Evolutionary conservation across 2,113 vertebrate species (phyloP).

Genomic region (Caretta caretta): DNA sequence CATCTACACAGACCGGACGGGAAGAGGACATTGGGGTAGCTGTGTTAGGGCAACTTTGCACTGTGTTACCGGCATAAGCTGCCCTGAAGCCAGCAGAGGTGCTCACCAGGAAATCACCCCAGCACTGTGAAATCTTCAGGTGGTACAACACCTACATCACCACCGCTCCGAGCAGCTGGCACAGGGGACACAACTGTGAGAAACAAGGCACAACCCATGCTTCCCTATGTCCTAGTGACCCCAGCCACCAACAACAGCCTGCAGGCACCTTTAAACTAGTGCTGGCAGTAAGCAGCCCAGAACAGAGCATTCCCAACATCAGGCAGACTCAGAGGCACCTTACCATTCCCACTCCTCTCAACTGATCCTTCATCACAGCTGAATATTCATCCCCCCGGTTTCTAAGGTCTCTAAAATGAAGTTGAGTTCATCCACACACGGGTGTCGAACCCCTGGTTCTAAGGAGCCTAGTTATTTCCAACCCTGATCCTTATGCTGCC

Average conservation of each 20-base stretch:
- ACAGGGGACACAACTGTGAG: background rate
- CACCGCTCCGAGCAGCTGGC: background rate
- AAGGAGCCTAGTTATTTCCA: background rate
- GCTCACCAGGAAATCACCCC: background rate
- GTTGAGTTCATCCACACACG: background rate
- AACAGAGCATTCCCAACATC: background rate
- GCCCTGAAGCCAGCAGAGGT: background rate
- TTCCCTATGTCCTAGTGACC: background rate
- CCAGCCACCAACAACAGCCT: accelerated
- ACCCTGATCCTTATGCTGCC: accelerated
- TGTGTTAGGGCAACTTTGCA: background rate
- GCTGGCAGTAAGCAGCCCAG: background rate
- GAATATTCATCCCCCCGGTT: background rate
- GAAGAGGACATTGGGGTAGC: background rate
- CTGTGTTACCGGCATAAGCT: background rate
- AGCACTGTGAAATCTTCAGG: accelerated
- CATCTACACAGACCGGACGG: too few relatives aligned
- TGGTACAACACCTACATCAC: accelerated
- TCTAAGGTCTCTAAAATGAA: background rate
- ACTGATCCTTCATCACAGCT: background rate
- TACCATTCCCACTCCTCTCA: background rate
- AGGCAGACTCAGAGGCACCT: background rate
- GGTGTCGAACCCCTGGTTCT: accelerated
- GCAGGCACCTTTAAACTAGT: background rate
- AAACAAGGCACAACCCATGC: background rate